Conservation (phyloP, 2,888 invertebrate genomes). For the Dione juno region DNA sequence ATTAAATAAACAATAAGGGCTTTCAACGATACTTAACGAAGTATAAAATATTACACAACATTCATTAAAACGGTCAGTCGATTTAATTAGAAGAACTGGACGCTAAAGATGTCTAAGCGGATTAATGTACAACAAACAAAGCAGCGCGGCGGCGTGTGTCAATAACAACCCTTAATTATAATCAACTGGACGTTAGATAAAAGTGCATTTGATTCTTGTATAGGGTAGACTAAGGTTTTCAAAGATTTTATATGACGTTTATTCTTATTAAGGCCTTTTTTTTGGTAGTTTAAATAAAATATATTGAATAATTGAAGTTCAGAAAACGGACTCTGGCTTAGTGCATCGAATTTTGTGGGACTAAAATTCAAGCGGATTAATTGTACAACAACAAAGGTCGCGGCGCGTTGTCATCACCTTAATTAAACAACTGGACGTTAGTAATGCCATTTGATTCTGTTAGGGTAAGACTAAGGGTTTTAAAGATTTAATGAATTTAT, state of each 20-base stretch:
- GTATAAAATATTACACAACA: slow-evolving; percentile 5
- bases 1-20: neutral
- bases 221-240: neutral
- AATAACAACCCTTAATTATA: slow-evolving; percentile 23
- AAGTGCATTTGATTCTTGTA: slow-evolving; percentile 8
- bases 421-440: too few species aligned
- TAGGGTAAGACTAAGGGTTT: too few species aligned
- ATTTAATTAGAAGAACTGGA: slow-evolving; percentile 37
- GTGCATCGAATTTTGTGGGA: too few species aligned
- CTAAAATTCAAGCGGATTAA: too few species aligned
- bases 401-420: too few species aligned
- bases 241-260: neutral
- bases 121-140: slow-evolving; percentile 28
- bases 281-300: too few species aligned
- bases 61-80: slow-evolving; percentile 33
- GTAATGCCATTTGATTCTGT: too few species aligned
- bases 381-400: too few species aligned
- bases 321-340: too few species aligned
- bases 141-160: slow-evolving; percentile 18
- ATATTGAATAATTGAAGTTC: too few species aligned
- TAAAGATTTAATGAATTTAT: too few species aligned
- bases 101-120: slow-evolving; percentile 32
- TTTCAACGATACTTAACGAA: neutral
- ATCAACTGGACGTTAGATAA: neutral
- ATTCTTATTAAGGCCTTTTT: too few species aligned